Evolutionary conservation across 2,888 invertebrate species (phyloP), one percentile per base, ranked within the genome.

Genomic region (Spatulosminthurus flaviceps): DNA sequence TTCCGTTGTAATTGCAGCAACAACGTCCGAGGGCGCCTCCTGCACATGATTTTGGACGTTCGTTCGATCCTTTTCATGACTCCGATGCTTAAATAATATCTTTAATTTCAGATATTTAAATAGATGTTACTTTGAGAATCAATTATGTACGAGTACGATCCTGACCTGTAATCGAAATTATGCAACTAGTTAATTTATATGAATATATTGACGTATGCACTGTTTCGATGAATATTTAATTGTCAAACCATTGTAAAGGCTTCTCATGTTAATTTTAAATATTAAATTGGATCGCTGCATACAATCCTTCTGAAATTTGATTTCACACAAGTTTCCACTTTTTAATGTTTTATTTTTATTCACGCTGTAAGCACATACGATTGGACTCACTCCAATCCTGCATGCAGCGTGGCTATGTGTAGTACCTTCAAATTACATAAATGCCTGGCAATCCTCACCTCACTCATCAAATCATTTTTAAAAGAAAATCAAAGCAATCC

Each of bases 61-160:
- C 83, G 29, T 81, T 84, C 78, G 84, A 83, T 79, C 83, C 83
- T 61, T 83, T 83, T 83, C 82, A 84, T 78, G 84, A 84, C 80
- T 83, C 83, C 80, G 83, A 83, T 81, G 82, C 76, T 80, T 84
- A 82, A 82, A 73, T 78, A 78, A 22, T 73, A 21, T 79, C 74
- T 11, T 4, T 72, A 22, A 72, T 64, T 64, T 64, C 64, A 24
- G n/a, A 64, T 24, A 64, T 9, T 13, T 34, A 22, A 2, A 9
- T 64, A 64, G 64, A 64, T 64, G 64, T 64, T 64, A 64, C 64
- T 64, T 64, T 71, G 42, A 71, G 34, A 34, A 70, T 34, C 29
- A 29, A 70, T 70, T 70, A 41, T 70, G 11, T 70, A 71, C 42
- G 71, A 71, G 24, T 28, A 64, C 24, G 61, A 67, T 67, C 42